Base-by-base conservation (phyloP, 2,797 vertebrate genomes). In the Coregonus ussuriensis region DNA sequence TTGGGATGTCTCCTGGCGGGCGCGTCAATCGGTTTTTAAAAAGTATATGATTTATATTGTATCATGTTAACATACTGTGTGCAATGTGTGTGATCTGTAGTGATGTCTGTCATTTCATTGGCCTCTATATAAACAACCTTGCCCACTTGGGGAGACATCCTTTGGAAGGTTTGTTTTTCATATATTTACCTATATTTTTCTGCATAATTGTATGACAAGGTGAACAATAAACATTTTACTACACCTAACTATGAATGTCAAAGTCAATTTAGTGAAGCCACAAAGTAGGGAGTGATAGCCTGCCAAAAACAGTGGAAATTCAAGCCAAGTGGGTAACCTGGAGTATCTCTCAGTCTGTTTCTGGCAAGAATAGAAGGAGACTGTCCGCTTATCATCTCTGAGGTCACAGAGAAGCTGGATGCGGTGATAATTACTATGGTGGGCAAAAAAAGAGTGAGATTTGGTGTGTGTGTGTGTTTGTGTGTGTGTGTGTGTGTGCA, bases 361-460 rank as follows among this genome's bases (percentile, higher is more conserved):
- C 85, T 83, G 83, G 66, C 84, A 84, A 89, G 88, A 82, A 89
- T 84, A 86, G 88, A 87, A 84, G 88, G 1, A 67, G 29, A 31
- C 91, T 92, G 90, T 93, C 91, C 89, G 93, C 95, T 93, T 95
- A 94, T 93, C 90, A 90, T 93, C 91, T 93, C 91, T 91, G 83
- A 90, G 89, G 92, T 93, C 92, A 92, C 80, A 33, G 70, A 79
- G 91, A 89, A 83, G 51, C 81, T 78, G 90, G 89, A 87, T 84
- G 87, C 83, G 84, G 82, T 67, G 85, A 90, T 94, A 91, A 94
- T 93, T 94, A 88, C 92, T 83, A 89, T 77, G 83, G 86, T 84
- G 85, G 87, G 88, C 88, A 82, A 87, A 83, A 82, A 85, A 72
- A 84, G 88, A 87, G 82, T 84, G 88, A 90, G 63, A 67, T 47